A percentile compares a stretch with the other conserved stretches of the same genome.
phyloP scores from a whole-genome alignment of 2,113 vertebrate species.

The Gymnogyps californianus region DNA sequence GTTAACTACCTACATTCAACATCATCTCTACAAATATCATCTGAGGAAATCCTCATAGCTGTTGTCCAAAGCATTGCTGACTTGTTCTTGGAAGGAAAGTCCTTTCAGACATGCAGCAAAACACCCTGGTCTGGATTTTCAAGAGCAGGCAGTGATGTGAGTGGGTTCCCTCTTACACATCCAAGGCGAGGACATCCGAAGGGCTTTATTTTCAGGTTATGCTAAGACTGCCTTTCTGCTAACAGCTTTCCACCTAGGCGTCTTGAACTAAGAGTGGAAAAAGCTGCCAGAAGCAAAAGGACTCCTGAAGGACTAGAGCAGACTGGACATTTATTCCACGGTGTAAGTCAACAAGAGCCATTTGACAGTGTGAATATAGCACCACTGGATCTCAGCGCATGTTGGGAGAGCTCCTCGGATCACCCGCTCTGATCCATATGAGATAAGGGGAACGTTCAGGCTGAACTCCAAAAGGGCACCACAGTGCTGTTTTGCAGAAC shows the following conservation, averaged over 20 bases:
- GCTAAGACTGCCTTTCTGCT: neutral
- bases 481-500: neutral
- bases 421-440: neutral
- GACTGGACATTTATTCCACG: neutral
- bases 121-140: neutral
- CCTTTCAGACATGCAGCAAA: neutral
- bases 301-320: neutral
- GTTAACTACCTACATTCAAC: neutral
- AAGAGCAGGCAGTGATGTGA: neutral
- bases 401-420: neutral
- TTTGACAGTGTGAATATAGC: neutral
- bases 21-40: neutral
- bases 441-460: neutral
- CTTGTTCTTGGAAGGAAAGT: neutral
- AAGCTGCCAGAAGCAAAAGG: neutral
- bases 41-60: neutral
- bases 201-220: neutral
- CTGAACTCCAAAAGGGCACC: neutral
- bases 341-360: neutral
- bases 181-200: neutral
- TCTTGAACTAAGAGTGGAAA: neutral
- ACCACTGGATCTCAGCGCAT: accelerated
- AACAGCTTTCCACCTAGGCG: neutral
- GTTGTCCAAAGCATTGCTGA: neutral
- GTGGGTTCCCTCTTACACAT: neutral